Conservation (phyloP, 2,888 invertebrate genomes). For the Drosophila picticornis region DNA sequence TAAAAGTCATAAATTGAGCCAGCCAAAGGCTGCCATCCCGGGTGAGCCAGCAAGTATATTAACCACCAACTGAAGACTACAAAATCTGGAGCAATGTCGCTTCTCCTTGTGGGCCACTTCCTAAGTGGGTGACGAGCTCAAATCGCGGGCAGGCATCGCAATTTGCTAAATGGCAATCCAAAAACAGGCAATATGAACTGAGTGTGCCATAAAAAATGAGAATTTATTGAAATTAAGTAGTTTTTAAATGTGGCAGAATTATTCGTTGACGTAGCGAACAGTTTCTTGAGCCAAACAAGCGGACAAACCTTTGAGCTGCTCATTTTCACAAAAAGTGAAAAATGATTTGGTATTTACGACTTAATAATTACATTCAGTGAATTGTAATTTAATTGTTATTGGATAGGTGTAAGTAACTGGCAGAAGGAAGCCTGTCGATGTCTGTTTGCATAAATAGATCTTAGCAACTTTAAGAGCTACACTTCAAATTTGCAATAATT, state of each 20-base stretch:
- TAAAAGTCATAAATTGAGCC: conserved; percentile 73
- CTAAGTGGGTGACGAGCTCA: conserved; percentile 46
- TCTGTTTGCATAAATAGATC: neutral
- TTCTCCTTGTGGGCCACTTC: conserved; percentile 44
- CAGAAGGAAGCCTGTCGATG: neutral
- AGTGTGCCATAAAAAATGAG: conserved; percentile 40
- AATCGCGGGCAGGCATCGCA: conserved; percentile 14
- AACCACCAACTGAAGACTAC: conserved; percentile 16
- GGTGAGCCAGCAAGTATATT: conserved; percentile 50
- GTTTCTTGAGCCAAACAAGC: too few relatives aligned
- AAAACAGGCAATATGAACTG: conserved; percentile 13
- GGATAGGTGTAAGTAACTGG: neutral
- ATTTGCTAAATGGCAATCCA: conserved; percentile 33
- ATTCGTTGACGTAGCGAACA: neutral
- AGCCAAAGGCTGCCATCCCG: conserved; percentile 4
- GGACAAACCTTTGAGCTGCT: neutral
- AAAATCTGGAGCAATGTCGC: conserved; percentile 56
- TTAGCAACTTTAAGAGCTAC: too few relatives aligned
- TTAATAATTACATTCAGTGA: neutral
- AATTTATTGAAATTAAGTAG: conserved; percentile 58
- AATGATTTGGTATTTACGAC: neutral
- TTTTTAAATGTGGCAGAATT: conserved; percentile 13
- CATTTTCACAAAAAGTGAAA: neutral
- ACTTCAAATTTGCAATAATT: neutral
- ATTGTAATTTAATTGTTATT: neutral